Evolutionary conservation across 2,888 invertebrate genomes (phyloP), one percentile per base, ranked within the genome.

Genomic region (Drosophila acutilabella): DNA sequence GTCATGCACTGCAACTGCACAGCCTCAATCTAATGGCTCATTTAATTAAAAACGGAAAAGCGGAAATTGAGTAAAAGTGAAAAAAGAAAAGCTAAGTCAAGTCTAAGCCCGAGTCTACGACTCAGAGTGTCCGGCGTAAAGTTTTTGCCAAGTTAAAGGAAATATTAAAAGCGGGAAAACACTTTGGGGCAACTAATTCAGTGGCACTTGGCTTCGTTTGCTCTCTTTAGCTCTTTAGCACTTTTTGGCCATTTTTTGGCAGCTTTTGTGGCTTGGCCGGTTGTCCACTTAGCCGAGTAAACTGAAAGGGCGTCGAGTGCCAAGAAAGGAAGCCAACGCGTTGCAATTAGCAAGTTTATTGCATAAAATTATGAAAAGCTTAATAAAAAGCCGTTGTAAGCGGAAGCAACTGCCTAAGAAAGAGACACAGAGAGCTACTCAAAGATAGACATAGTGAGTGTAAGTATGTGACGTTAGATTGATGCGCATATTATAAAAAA

Each of bases 21-120:
- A 56, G 70, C 52, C 58, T 75, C 80, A 56, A 61, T 75, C 74
- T 85, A 89, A 86, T 88, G 70, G 89, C 68, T 72, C 84, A 77
- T 87, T 89, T 86, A 86, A 86, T 86, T 89, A 86, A 89, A 89
- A 78, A 62, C 89, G 87, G 89, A 88, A 89, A 88, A 74, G 61
- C 89, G 84, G 89, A 87, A 89, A 89, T 89, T 86, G 87, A 78
- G 83, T 71, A 71, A 36, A 36, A 87, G 81, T 83, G 84, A 73
- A 72, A 72, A 80, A 30, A 30, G 30, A 75, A 65, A 51, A 64
- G 59, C 53, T 62, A 70, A 69, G n/a, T n/a, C 67, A 11, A 16
- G n/a, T 4, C 18, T 23, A 41, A 14, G 40, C 8, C 26, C 13
- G 42, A 30, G 18, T 30, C 18, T 8, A 10, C 88, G 81, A 8